Evolutionary conservation across 2,888 invertebrate species (phyloP).

Genomic region (Slavum lentiscoides): DNA sequence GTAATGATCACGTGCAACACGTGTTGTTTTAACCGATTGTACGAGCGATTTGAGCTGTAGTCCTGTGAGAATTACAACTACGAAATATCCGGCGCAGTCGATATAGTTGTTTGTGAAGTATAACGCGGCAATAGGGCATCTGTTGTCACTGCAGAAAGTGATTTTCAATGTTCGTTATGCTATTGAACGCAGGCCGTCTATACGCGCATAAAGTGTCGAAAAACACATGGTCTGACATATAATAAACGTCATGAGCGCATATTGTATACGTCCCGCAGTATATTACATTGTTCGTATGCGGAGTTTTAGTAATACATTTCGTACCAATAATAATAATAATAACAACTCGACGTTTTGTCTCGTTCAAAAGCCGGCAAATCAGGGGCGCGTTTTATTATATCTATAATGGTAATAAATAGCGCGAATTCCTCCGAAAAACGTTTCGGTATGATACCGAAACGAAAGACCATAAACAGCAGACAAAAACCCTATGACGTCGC

Average conservation of each 20-base stretch:
- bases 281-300: neutral
- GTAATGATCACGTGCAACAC: conserved; percentile 21
- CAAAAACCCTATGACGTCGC: no score
- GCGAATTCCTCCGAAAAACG: no score
- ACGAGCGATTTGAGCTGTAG: conserved; percentile 27
- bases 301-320: neutral
- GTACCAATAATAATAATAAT: no score
- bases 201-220: conserved; percentile 17
- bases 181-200: conserved; percentile 23
- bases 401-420: no score
- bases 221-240: conserved; percentile 25
- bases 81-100: conserved; percentile 33
- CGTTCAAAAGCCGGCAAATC: no score
- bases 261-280: conserved; percentile 11
- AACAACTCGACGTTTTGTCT: no score
- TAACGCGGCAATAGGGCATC: neutral
- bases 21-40: conserved; percentile 41
- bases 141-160: conserved; percentile 29
- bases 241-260: neutral
- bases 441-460: no score
- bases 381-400: no score
- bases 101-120: neutral
- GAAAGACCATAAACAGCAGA: no score
- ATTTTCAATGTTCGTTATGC: conserved; percentile 36
- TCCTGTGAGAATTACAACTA: conserved; percentile 27